Evolutionary conservation across 2,113 vertebrate genomes (phyloP).

Genomic region (Alectura lathami): DNA sequence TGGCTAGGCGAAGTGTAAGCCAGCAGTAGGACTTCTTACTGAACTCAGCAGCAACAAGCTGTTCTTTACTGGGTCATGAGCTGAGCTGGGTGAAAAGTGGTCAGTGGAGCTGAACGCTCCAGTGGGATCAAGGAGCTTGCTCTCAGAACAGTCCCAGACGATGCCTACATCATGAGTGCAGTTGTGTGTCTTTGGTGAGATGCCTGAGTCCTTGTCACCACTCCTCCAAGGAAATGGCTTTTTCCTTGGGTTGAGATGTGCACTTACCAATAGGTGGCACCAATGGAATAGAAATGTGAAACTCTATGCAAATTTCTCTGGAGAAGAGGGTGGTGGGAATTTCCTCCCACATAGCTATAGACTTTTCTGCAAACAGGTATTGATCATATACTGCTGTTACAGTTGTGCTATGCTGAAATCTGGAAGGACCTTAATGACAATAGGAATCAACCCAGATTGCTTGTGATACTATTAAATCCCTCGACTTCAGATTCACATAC

Average conservation of each 20-base stretch:
- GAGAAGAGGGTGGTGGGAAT: constrained; percentile 44
- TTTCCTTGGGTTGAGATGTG: not conserved
- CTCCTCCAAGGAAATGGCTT: not conserved
- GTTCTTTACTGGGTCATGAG: not conserved
- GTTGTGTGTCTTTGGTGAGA: not conserved
- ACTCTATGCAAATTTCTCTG: not conserved
- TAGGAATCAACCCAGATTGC: not conserved
- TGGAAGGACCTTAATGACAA: not conserved
- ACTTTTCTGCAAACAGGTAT: not conserved
- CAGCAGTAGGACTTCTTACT: not conserved
- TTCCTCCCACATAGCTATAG: not conserved
- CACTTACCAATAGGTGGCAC: constrained; percentile 65
- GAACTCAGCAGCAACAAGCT: rapidly evolving
- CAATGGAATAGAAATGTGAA: constrained; percentile 37
- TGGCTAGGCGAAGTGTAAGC: not conserved
- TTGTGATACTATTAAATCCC: not conserved
- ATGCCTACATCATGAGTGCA: rapidly evolving
- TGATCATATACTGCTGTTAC: not conserved
- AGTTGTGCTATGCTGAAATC: not conserved
- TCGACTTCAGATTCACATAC: not conserved
- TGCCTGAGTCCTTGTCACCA: rapidly evolving
- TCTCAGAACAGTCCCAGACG: rapidly evolving
- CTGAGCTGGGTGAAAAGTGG: not conserved
- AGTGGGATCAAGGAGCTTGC: not conserved
- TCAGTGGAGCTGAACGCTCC: not conserved